Evolutionary conservation across 2,113 vertebrate genomes (phyloP).

Genomic region (Actenoides hombroni): DNA sequence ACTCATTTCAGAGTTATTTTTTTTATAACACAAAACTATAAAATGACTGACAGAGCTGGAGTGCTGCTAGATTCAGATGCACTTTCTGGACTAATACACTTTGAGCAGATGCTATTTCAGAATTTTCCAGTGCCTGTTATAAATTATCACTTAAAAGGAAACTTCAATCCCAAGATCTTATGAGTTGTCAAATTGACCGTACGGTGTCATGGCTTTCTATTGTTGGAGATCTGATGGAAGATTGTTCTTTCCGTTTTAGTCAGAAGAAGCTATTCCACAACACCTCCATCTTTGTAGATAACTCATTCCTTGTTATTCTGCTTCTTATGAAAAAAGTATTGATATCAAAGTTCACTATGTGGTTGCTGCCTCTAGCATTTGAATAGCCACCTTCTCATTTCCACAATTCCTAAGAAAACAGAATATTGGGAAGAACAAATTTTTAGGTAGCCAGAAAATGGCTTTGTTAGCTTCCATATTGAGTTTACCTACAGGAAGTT

Average conservation of each 20-base stretch:
- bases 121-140: neutral
- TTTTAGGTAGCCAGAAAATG: neutral
- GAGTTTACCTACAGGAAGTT: neutral
- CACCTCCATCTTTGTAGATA: neutral
- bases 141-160: neutral
- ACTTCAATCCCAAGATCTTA: neutral
- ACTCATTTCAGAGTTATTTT: neutral
- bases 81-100: neutral
- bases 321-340: neutral
- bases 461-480: neutral
- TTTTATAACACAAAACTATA: neutral
- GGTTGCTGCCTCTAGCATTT: neutral
- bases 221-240: neutral
- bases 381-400: neutral
- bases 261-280: neutral
- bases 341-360: neutral
- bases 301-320: neutral
- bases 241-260: neutral
- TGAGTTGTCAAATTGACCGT: neutral
- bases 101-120: neutral
- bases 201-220: neutral
- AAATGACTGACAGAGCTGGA: neutral
- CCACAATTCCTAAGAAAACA: neutral
- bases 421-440: neutral
- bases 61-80: neutral